phyloP scores from a whole-genome alignment of 2,113 vertebrate species.

The Nothobranchius kuhntae region DNA sequence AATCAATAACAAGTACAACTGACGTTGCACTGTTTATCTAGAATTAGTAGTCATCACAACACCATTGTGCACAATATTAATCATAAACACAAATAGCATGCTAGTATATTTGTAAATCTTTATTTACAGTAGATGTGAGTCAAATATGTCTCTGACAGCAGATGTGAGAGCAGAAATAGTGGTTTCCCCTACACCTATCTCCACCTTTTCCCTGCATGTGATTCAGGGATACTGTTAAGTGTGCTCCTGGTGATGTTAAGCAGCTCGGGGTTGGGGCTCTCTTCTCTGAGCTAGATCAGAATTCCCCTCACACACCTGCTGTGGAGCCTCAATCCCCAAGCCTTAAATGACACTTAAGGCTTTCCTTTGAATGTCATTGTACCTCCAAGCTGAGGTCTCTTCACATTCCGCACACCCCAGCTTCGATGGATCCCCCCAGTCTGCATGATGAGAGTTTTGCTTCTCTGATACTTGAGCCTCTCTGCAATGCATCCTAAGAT shows the following conservation, averaged over 20 bases:
- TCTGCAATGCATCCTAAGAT: slow-evolving; percentile 48
- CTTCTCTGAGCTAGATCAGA: slow-evolving; percentile 51
- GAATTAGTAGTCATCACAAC: no score
- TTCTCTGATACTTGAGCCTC: slow-evolving; percentile 43
- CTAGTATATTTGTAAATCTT: no score
- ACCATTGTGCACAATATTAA: no score
- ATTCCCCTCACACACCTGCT: slow-evolving; percentile 59
- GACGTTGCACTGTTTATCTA: no score
- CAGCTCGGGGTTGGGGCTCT: slow-evolving; percentile 34
- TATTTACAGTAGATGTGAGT: no score
- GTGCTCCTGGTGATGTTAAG: slow-evolving; percentile 33
- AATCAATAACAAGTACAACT: no score
- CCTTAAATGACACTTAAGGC: slow-evolving; percentile 71
- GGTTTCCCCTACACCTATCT: slow-evolving; percentile 1
- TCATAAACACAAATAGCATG: no score
- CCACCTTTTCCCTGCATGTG: slow-evolving; percentile 8
- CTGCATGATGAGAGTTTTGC: slow-evolving; percentile 58
- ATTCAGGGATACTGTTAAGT: slow-evolving; percentile 24
- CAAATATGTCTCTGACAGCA: background rate
- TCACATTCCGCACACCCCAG: slow-evolving; percentile 46
- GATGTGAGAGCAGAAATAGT: slow-evolving; percentile 4
- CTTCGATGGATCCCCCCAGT: slow-evolving; percentile 37
- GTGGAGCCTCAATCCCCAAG: slow-evolving; percentile 52
- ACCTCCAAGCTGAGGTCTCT: slow-evolving; percentile 53
- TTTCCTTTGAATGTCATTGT: slow-evolving; percentile 62